Base-by-base conservation (phyloP, 64 coral and sea anemone genomes). In the Exaiptasia diaphana region DNA sequence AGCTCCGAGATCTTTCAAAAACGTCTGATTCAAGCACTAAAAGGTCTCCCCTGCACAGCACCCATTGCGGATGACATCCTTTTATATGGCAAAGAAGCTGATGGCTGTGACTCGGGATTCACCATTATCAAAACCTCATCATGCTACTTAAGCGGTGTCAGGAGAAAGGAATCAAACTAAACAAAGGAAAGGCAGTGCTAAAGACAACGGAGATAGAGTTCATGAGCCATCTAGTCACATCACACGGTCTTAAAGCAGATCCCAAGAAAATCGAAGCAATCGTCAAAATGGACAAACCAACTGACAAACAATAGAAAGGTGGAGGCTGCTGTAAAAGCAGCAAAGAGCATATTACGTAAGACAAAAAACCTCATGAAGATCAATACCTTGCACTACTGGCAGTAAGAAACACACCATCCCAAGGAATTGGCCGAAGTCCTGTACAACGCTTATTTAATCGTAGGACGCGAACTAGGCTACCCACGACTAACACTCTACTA, bases 1-100 rank as follows among this genome's bases (percentile, higher is more conserved):
- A 74, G 52, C 20, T 36, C 21, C 5, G 68, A 85, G 24, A 84
- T 84, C n/a, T 84, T 84, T 38, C 67, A 84, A 57, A 72, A 73
- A 31, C 48, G 43, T 13, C 67, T 85, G 2, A 59, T 20, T 22
- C 82, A 85, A 39, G 82, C 82, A 3, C 50, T 85, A 12, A 50
- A 85, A 24, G 45, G 42, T 30, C 64, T 85, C 20, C 30, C 15
- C 28, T 37, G 82, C 17, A 45, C 74, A 18, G 18, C 74, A 28
- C 23, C 26, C 38, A 75, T 85, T 27, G 38, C 39, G 1, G 78
- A 81, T 43, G 78, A 80, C 53, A 64, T 80, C 23, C 54, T 80
- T 3, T 72, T 83, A 32, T 83, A 72, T 37, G 50, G 64, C 3
- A 52, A 56, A 11, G 76, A 64, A 10, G 64, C 76, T 13, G 76